A percentile compares a stretch with the other conserved stretches of the same genome.
These are phyloP conservation scores for Entelurus aequoreus DNA, from an alignment of 2,113 vertebrate genomes.

Conservation along the genomic window DNA sequence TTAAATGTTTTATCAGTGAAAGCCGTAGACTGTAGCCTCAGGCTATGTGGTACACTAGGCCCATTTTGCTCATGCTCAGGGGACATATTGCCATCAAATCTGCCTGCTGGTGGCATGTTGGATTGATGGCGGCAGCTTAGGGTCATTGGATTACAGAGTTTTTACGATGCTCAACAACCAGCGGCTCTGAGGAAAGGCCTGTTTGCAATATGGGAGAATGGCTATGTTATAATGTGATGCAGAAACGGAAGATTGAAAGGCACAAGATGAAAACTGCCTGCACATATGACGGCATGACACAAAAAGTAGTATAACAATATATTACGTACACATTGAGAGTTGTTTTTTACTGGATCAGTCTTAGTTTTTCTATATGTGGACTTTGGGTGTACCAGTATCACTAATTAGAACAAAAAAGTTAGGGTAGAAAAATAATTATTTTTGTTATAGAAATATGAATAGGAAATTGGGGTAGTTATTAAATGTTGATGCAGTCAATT, in stretches of 20 bases:
- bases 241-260: conserved; percentile 1
- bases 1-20: conserved; percentile 33
- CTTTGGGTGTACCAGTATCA: background rate
- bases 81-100: conserved; percentile 37
- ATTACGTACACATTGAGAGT: conserved; percentile 5
- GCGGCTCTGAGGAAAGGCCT: conserved; percentile 15
- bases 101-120: conserved; percentile 39
- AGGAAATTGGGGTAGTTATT: no score
- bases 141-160: conserved; percentile 51
- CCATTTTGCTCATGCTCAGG: conserved; percentile 23
- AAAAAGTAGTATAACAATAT: conserved; percentile 17
- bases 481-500: no score
- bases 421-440: no score
- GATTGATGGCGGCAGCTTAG: conserved; percentile 54
- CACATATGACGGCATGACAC: conserved; percentile 8
- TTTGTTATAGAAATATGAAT: no score
- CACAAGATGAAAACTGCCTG: background rate
- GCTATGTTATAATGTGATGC: conserved; percentile 22
- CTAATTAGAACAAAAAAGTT: background rate
- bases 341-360: background rate
- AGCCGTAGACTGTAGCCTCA: conserved; percentile 14
- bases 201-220: conserved; percentile 10
- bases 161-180: conserved; percentile 45
- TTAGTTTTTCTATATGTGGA: background rate
- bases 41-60: conserved; percentile 16